Conservation (phyloP, 64 coral and sea anemone species). For the Montipora foliosa region DNA sequence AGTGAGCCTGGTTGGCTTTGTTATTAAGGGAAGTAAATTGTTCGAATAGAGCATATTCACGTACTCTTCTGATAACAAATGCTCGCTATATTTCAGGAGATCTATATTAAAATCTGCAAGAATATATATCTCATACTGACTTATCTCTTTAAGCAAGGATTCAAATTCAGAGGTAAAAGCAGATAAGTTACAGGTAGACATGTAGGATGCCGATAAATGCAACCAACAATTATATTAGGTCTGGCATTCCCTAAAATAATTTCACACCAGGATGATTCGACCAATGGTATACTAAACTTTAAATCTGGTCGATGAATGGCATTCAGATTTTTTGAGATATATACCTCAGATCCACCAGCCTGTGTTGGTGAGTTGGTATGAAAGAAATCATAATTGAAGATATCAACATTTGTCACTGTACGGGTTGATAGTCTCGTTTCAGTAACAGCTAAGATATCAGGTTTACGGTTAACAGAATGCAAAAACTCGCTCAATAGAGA, state of each 20-base stretch:
- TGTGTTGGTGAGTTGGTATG: background rate
- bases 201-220: slow-evolving; percentile 1
- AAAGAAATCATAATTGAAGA: slow-evolving; percentile 8
- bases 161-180: slow-evolving; percentile 1
- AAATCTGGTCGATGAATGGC: background rate
- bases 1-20: slow-evolving; percentile 66
- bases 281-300: slow-evolving; percentile 3
- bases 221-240: slow-evolving; percentile 9
- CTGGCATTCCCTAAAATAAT: background rate
- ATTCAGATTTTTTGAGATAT: slow-evolving; percentile 3
- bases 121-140: background rate
- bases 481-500: slow-evolving; percentile 3
- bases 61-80: slow-evolving; percentile 51
- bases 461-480: slow-evolving; percentile 10
- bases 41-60: slow-evolving; percentile 69
- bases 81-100: slow-evolving; percentile 33
- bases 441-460: slow-evolving; percentile 13
- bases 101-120: slow-evolving; percentile 52
- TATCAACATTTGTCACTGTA: slow-evolving; percentile 12
- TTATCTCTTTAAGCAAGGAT: background rate
- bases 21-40: slow-evolving; percentile 65
- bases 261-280: slow-evolving; percentile 17
- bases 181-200: background rate
- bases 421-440: slow-evolving; percentile 1
- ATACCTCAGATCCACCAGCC: background rate